Conservation (phyloP, 2,888 invertebrate genomes). For the Pterostichus madidus region DNA sequence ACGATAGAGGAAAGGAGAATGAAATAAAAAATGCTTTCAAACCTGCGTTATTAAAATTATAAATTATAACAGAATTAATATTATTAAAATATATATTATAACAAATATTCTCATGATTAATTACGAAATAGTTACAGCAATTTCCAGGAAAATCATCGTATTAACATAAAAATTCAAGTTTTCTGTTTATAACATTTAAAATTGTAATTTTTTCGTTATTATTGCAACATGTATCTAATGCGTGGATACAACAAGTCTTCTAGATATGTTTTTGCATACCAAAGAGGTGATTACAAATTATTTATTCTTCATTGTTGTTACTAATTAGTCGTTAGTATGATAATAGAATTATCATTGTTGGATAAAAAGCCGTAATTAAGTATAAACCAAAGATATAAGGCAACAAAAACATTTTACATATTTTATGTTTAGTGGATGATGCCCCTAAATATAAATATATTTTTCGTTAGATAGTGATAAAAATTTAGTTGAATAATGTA, state of each 20-base stretch:
- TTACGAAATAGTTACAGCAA: background rate
- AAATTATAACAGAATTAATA: background rate
- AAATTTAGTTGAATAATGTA: no score
- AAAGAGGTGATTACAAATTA: slow-evolving; percentile 43
- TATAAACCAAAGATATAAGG: slow-evolving; percentile 2
- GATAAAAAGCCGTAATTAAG: slow-evolving; percentile 28
- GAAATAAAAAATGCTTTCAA: no score
- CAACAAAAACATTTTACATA: slow-evolving; percentile 13
- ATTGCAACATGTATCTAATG: slow-evolving; percentile 22
- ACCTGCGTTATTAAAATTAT: background rate
- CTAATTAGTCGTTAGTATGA: slow-evolving; percentile 48
- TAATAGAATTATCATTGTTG: slow-evolving; percentile 51
- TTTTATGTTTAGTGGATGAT: no score
- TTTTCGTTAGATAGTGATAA: no score
- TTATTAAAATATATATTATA: slow-evolving; percentile 5
- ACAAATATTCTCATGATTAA: slow-evolving; percentile 1
- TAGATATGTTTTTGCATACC: slow-evolving; percentile 38
- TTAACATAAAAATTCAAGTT: slow-evolving; percentile 7
- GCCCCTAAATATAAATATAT: no score
- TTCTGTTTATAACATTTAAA: slow-evolving; percentile 14
- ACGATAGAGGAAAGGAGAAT: no score
- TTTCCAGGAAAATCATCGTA: background rate
- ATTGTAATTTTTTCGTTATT: slow-evolving; percentile 12
- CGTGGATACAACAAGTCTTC: slow-evolving; percentile 30
- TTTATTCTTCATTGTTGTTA: slow-evolving; percentile 44